phyloP scores from a whole-genome alignment of 2,888 invertebrate genomes.

The Dolomedes plantarius region DNA sequence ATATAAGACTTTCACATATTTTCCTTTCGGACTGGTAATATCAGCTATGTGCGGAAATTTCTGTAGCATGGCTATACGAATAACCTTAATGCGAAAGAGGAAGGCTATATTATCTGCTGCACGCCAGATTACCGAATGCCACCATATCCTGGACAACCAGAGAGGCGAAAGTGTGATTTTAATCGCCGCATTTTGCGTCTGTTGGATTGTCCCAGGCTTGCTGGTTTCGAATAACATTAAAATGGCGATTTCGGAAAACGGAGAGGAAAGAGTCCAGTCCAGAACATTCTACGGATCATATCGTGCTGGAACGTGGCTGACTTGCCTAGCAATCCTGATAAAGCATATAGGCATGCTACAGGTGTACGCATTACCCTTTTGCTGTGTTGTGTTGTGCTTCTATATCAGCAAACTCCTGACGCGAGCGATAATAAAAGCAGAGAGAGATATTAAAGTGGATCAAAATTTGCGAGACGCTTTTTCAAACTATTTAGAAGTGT shows the following conservation, averaged over 20 bases:
- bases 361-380: constrained; percentile 34
- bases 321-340: background rate
- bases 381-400: constrained; percentile 24
- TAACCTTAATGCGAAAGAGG: constrained; percentile 23
- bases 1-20: background rate
- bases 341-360: constrained; percentile 21
- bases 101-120: background rate
- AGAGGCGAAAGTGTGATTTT: background rate
- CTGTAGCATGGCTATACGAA: constrained; percentile 31
- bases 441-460: background rate
- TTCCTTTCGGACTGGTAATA: constrained; percentile 35
- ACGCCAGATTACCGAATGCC: background rate
- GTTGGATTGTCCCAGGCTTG: constrained; percentile 8
- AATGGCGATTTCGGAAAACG: background rate
- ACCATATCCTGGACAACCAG: background rate
- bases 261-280: background rate
- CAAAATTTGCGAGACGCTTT: no score
- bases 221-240: background rate
- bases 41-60: constrained; percentile 38
- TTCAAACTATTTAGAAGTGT: background rate
- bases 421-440: background rate
- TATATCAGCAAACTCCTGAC: constrained; percentile 23
- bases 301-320: background rate
- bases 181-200: background rate
- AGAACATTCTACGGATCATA: constrained; percentile 5